Evolutionary conservation across 2,888 invertebrate species (phyloP).

Genomic region (Ichneumon xanthorius): DNA sequence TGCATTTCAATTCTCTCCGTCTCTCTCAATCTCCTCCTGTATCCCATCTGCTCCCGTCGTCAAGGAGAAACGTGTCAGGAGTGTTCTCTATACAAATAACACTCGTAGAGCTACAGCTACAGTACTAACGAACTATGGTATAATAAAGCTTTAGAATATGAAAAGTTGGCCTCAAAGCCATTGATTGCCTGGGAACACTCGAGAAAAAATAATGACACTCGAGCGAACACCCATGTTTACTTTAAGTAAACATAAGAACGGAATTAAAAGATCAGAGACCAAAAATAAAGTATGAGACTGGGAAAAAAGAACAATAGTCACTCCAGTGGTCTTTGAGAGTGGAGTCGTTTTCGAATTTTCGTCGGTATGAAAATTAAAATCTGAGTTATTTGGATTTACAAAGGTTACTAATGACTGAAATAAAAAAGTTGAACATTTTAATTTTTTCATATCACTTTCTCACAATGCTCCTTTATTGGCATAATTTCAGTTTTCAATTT

Average conservation of each 20-base stretch:
- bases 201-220: slow-evolving; percentile 11
- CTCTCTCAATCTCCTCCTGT: slow-evolving; percentile 8
- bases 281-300: not conserved
- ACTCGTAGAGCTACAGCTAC: not conserved
- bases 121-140: not conserved
- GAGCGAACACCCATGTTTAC: slow-evolving; percentile 25
- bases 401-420: no score
- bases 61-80: slow-evolving; percentile 23
- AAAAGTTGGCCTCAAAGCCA: not conserved
- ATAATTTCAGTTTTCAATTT: no score
- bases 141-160: slow-evolving; percentile 9
- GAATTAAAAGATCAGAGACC: not conserved
- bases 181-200: slow-evolving; percentile 16
- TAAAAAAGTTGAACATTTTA: no score
- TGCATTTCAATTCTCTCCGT: slow-evolving; percentile 45
- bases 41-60: slow-evolving; percentile 59
- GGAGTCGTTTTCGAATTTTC: no score
- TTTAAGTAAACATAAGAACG: not conserved
- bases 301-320: not conserved
- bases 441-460: no score
- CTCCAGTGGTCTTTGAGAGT: no score
- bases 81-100: slow-evolving; percentile 20
- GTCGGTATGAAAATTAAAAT: no score
- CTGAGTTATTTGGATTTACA: no score
- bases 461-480: no score